Base-by-base conservation (phyloP, 2,113 vertebrate species). In the Neolamprologus toae region DNA sequence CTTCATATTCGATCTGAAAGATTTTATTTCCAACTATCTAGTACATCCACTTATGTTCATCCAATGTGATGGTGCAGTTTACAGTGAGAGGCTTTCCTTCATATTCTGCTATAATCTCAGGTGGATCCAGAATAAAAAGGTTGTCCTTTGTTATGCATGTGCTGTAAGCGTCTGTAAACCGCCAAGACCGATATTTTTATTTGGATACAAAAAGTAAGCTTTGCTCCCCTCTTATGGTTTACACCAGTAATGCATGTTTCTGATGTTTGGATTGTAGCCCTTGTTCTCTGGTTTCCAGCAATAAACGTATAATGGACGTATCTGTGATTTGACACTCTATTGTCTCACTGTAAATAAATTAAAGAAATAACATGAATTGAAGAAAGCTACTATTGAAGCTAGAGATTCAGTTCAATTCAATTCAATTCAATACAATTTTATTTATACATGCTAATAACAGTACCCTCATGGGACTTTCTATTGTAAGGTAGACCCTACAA, bases 1-100 rank as follows among this genome's bases (percentile, higher is more conserved):
- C 2, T 1, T 7, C 2, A 0, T 5, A 0, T 7, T 28, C 5
- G 0, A 6, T 0, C 1, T 6, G 1, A 19, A 3, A 2, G 3
- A 4, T 1, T 57, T 9, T 1, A 7, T 26, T 5, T 53, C 59
- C 63, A 40, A 13, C 4, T 7, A 0, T 49, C 94, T 93, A 95
- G 26, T 23, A 26, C 2, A 96, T 80, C 10, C 21, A n/a, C 0
- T 21, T 0, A 51, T 68, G 11, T 3, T 51, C 1, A 0, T 6
- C 5, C 0, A 0, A 0, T 6, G 1, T 4, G 9, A 49, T 87
- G 40, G 10, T 82, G 82, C 96, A 97, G 84, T 91, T 93, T 7
- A 91, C 59, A 1, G 0, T 0, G 8, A 84, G 19, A 4, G 21
- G 3, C 0, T 5, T 4, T 7, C 7, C 3, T 45, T 82, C 81